Conservation (phyloP, 1,140 invertebrate genomes). For the Cardiocondyla obscurior region DNA sequence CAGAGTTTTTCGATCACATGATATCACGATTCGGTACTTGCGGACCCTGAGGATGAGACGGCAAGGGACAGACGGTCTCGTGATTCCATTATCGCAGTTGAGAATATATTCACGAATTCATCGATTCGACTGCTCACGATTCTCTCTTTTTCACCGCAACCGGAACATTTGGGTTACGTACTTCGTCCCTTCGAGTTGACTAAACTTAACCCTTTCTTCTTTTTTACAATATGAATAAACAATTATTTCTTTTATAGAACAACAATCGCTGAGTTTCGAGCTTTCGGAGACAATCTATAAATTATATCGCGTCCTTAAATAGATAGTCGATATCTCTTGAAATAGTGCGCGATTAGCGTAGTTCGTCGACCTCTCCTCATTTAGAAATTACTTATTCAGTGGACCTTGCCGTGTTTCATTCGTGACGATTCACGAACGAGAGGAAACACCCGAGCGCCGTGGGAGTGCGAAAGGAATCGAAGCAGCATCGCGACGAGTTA, state of each 20-base stretch:
- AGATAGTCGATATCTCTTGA: conserved; percentile 10
- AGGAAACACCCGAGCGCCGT: neutral
- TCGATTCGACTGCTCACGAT: conserved; percentile 15
- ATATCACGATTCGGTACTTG: neutral
- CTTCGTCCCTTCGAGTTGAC: neutral
- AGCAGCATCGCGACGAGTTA: conserved; percentile 54
- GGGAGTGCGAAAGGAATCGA: conserved; percentile 32
- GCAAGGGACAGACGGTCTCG: conserved; percentile 45
- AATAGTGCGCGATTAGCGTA: conserved; percentile 10
- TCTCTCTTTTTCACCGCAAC: conserved; percentile 5
- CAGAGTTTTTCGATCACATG: conserved; percentile 10
- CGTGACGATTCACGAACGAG: conserved; percentile 25
- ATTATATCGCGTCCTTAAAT: neutral
- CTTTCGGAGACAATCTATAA: neutral
- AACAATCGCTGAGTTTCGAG: no score
- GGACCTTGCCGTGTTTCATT: neutral
- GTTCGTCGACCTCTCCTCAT: conserved; percentile 21
- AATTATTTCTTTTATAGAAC: neutral
- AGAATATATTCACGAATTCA: conserved; percentile 44
- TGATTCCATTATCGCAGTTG: conserved; percentile 65
- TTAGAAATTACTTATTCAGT: conserved; percentile 43
- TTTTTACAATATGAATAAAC: neutral
- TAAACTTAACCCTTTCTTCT: neutral
- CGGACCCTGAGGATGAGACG: conserved; percentile 22
- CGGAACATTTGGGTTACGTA: neutral